A percentile compares a stretch with the other conserved stretches of the same genome.
Evolutionary conservation across 2,113 vertebrate genomes (phyloP).

Genomic region (Tursiops truncatus): DNA sequence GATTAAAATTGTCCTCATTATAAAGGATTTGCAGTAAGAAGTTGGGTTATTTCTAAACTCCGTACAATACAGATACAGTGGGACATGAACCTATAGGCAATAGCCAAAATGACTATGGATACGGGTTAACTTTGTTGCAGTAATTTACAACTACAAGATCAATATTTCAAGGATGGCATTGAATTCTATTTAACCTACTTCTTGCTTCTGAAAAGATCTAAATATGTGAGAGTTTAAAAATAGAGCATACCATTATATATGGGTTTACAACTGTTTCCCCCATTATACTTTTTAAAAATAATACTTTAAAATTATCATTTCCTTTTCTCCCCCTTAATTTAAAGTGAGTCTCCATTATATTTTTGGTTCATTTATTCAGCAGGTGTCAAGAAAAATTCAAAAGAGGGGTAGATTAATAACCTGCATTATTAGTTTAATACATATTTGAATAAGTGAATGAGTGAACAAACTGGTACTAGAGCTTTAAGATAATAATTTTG

Average conservation of each 20-base stretch:
- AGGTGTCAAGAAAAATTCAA: neutral
- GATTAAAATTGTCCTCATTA: conserved; percentile 78
- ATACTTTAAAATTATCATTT: neutral
- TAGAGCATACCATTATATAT: neutral
- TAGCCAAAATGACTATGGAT: conserved; percentile 35
- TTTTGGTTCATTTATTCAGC: neutral
- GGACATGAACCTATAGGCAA: neutral
- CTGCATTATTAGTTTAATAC: neutral
- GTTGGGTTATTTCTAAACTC: conserved; percentile 70
- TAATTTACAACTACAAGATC: conserved; percentile 56
- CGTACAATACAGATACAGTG: conserved; percentile 47
- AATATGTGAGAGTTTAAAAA: neutral
- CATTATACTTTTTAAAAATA: neutral
- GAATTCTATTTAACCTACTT: neutral
- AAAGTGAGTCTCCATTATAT: neutral
- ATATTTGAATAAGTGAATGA: neutral
- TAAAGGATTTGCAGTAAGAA: conserved; percentile 75
- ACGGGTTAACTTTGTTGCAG: conserved; percentile 60
- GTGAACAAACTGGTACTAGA: neutral
- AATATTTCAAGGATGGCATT: neutral
- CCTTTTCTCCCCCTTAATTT: neutral
- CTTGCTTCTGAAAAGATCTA: neutral
- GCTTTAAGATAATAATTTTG: neutral
- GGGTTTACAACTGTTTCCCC: neutral
- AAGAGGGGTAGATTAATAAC: neutral